Evolutionary conservation across 1,140 invertebrate genomes (phyloP).

Genomic region (Capitella teleta): DNA sequence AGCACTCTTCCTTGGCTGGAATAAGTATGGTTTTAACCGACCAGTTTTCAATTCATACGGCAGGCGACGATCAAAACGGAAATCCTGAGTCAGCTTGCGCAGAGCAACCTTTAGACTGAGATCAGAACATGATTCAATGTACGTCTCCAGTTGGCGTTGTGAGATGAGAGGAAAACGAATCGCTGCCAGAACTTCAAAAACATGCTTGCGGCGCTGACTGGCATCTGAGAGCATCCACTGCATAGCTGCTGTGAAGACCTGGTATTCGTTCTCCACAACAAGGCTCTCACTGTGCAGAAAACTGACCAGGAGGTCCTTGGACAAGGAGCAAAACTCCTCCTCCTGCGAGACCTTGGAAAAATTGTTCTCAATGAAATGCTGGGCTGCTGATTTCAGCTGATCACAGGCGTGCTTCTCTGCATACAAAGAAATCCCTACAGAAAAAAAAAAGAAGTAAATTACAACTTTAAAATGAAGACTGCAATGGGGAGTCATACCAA

Average conservation of each 20-base stretch:
- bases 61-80: slow-evolving; percentile 8
- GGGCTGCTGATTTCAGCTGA: slow-evolving; percentile 17
- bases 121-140: slow-evolving; percentile 16
- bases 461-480: too few relatives aligned
- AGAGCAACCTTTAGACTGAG: slow-evolving; percentile 25
- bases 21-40: slow-evolving; percentile 13
- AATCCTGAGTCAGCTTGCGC: slow-evolving; percentile 19
- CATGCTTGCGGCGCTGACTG: slow-evolving; percentile 8
- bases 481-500: slow-evolving; percentile 44
- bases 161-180: slow-evolving; percentile 24
- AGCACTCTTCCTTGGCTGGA: slow-evolving; percentile 21
- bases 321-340: slow-evolving; percentile 21
- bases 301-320: slow-evolving; percentile 16
- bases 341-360: slow-evolving; percentile 19
- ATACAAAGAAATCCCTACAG: slow-evolving; percentile 25
- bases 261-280: slow-evolving; percentile 19
- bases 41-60: not conserved
- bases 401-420: slow-evolving; percentile 20
- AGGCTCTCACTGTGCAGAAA: slow-evolving; percentile 23
- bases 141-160: slow-evolving; percentile 16
- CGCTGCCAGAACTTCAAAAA: slow-evolving; percentile 20
- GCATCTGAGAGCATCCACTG: slow-evolving; percentile 22
- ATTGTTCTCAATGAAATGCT: slow-evolving; percentile 21
- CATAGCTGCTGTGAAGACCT: slow-evolving; percentile 49
- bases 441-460: not conserved